A percentile compares a stretch with the other conserved stretches of the same genome.
phyloP scores from a whole-genome alignment of 2,797 vertebrate genomes.

The Fistularia commersonii region DNA sequence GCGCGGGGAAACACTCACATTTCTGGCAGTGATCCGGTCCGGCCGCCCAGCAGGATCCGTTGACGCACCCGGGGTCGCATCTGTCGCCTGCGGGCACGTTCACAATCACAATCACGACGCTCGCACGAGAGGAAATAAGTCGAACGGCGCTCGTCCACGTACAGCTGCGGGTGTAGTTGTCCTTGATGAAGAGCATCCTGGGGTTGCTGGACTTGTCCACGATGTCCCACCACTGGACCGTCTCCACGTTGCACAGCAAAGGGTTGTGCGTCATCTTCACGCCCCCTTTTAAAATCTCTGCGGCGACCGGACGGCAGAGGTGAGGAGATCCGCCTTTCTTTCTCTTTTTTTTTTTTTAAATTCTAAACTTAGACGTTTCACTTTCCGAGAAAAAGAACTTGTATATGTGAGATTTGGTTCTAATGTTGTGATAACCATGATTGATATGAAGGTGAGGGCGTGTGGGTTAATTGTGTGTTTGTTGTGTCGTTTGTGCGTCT shows the following conservation, averaged over 20 bases:
- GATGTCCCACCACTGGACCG: slow-evolving; percentile 87
- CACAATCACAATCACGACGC: background rate
- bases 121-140: too few relatives aligned
- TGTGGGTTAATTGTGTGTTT: too few relatives aligned
- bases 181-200: slow-evolving; percentile 29
- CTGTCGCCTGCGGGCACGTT: slow-evolving; percentile 71
- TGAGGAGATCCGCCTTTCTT: background rate
- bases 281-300: slow-evolving; percentile 88
- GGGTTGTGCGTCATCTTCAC: slow-evolving; percentile 83
- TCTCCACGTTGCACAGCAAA: slow-evolving; percentile 81
- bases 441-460: too few relatives aligned
- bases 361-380: too few relatives aligned
- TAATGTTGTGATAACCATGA: too few relatives aligned
- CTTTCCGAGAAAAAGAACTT: too few relatives aligned
- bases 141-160: slow-evolving; percentile 1
- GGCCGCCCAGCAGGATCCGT: slow-evolving; percentile 85
- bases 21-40: slow-evolving; percentile 87
- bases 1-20: slow-evolving; percentile 64
- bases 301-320: background rate
- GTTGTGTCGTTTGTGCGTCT: background rate
- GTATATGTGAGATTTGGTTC: too few relatives aligned
- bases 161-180: slow-evolving; percentile 29
- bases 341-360: too few relatives aligned
- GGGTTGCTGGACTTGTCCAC: slow-evolving; percentile 56
- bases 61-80: slow-evolving; percentile 80